Conservation (phyloP, 23 tunicate species). For the Aplidium turbinatum region DNA sequence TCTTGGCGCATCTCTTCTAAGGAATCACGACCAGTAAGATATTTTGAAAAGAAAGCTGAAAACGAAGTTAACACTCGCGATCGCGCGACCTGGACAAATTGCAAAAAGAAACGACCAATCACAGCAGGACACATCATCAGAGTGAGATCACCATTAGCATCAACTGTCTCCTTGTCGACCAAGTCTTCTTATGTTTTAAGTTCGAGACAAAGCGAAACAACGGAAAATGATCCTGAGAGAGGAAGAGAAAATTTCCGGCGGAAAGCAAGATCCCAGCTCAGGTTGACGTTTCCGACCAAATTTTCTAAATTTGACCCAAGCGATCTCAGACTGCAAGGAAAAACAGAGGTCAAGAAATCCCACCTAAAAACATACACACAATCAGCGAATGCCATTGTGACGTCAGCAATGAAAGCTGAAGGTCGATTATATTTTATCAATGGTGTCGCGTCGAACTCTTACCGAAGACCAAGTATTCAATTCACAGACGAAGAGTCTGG, state of each 20-base stretch:
- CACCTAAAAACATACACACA: conserved; percentile 10
- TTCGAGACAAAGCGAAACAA: neutral
- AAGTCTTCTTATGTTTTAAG: neutral
- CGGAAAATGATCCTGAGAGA: conserved; percentile 1
- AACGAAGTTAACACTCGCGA: conserved; percentile 23
- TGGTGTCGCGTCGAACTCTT: conserved; percentile 50
- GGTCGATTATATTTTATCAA: conserved; percentile 32
- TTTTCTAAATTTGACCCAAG: conserved; percentile 41
- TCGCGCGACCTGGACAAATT: conserved; percentile 85
- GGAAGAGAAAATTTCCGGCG: conserved; percentile 61
- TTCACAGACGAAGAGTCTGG: neutral
- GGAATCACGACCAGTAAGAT: neutral
- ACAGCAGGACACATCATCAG: neutral
- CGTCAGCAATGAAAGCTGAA: neutral
- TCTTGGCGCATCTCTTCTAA: conserved; percentile 16
- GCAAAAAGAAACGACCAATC: conserved; percentile 41
- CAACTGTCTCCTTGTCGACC: neutral
- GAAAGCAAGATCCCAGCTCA: conserved; percentile 36
- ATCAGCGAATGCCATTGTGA: conserved; percentile 4
- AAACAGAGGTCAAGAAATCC: neutral
- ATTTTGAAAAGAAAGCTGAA: neutral
- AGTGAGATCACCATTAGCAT: neutral
- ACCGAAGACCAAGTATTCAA: conserved; percentile 59
- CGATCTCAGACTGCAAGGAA: conserved; percentile 8
- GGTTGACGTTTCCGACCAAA: conserved; percentile 23